phyloP scores from a whole-genome alignment of 2,113 vertebrate species.

The Nesogale talazaci region DNA sequence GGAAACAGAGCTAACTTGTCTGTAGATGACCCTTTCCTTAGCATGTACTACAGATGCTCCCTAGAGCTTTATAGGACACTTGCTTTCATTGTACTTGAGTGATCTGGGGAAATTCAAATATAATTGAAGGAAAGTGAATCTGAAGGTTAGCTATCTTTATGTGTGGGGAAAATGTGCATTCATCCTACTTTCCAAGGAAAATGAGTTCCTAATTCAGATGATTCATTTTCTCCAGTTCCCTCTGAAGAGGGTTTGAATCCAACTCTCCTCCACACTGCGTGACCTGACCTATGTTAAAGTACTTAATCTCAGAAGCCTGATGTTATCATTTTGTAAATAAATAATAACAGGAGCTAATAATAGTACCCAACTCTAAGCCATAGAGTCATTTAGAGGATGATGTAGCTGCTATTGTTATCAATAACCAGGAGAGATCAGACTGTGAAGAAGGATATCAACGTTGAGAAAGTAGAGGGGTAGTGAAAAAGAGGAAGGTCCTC shows the following conservation, averaged over 20 bases:
- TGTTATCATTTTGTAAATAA: not conserved
- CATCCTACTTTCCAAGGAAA: not conserved
- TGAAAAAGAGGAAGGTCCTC: no score
- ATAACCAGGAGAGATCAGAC: no score
- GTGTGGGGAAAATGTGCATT: not conserved
- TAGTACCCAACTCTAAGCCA: not conserved
- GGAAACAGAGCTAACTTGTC: not conserved
- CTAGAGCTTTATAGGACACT: not conserved
- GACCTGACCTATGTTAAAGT: not conserved
- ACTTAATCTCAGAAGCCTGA: not conserved
- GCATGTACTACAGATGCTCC: not conserved
- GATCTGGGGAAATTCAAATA: not conserved
- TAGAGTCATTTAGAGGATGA: not conserved
- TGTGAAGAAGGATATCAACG: no score
- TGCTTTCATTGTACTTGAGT: not conserved
- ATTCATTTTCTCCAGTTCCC: not conserved
- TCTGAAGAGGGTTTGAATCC: not conserved
- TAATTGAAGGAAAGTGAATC: not conserved
- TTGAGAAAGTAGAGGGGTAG: no score
- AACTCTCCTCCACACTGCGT: not conserved
- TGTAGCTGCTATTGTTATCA: not conserved
- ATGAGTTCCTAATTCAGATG: not conserved
- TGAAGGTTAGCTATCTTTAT: not conserved
- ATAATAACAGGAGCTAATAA: not conserved
- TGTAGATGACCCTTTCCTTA: not conserved